phyloP scores from a whole-genome alignment of 2,888 invertebrate species.

The Synanthedon formicaeformis region DNA sequence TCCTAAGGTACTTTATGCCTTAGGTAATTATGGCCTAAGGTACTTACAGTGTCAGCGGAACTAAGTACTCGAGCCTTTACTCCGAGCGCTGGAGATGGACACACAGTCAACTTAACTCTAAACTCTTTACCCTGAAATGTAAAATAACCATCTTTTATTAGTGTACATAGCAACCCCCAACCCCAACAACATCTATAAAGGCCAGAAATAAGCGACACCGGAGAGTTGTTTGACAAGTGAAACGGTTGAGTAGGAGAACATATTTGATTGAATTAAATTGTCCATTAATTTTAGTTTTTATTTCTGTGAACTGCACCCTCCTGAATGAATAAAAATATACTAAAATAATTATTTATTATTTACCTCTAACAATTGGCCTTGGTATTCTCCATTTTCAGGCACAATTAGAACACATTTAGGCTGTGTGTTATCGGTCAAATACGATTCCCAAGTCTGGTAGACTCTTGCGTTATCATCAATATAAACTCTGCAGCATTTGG shows the following conservation, averaged over 20 bases:
- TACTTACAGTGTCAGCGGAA: slow-evolving; percentile 46
- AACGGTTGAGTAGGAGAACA: too few species aligned
- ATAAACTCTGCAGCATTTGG: slow-evolving; percentile 46
- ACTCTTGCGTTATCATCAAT: slow-evolving; percentile 63
- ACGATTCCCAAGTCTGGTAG: slow-evolving; percentile 67
- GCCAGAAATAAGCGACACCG: too few species aligned
- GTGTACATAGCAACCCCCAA: too few species aligned
- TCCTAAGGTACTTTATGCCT: too few species aligned
- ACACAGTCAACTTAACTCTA: slow-evolving; percentile 46
- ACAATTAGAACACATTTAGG: slow-evolving; percentile 66
- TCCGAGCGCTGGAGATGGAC: slow-evolving; percentile 49
- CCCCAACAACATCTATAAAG: too few species aligned
- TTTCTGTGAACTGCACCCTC: too few species aligned
- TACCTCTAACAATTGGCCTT: slow-evolving; percentile 45
- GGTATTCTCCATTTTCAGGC: slow-evolving; percentile 65
- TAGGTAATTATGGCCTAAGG: too few species aligned
- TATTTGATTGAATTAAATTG: too few species aligned
- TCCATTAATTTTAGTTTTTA: too few species aligned
- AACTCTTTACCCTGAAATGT: slow-evolving; percentile 38
- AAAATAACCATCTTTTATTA: not conserved
- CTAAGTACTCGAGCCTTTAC: slow-evolving; percentile 46
- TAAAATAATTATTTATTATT: slow-evolving; percentile 10
- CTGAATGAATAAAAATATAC: not conserved
- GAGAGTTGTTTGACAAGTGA: too few species aligned
- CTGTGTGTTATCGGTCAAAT: slow-evolving; percentile 60